phyloP scores from a whole-genome alignment of 35 echinoderm and acorn worm species.

The Ophiothrix spiculata region DNA sequence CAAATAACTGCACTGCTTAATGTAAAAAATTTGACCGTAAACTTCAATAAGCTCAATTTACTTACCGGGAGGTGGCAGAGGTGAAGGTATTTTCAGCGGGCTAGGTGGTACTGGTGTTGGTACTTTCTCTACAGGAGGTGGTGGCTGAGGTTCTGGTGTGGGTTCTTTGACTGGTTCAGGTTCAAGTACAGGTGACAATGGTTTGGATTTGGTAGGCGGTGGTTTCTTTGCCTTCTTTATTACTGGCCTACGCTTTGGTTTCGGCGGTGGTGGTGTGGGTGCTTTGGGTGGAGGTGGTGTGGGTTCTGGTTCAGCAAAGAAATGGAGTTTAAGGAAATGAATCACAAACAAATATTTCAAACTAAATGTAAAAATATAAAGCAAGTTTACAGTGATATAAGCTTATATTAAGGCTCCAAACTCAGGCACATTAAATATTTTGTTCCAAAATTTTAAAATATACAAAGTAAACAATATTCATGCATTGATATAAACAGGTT shows the following conservation, averaged over 20 bases:
- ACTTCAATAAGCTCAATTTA: too few species aligned
- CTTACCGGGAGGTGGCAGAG: background rate
- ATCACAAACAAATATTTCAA: too few species aligned
- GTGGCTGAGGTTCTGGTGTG: conserved; percentile 3
- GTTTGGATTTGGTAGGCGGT: background rate
- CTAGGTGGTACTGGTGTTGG: background rate
- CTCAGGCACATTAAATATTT: too few species aligned
- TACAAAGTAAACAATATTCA: too few species aligned
- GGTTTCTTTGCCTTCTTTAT: conserved; percentile 14
- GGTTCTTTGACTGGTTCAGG: conserved; percentile 16
- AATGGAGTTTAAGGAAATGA: background rate
- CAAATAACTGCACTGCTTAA: too few species aligned
- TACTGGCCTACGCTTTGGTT: background rate
- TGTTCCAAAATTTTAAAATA: too few species aligned
- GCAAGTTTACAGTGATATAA: too few species aligned
- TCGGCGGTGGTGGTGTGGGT: conserved; percentile 4
- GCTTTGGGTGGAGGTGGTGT: conserved; percentile 12
- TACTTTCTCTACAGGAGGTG: background rate
- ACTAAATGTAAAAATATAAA: too few species aligned
- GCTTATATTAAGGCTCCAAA: too few species aligned
- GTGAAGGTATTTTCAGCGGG: background rate
- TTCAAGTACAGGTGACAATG: background rate
- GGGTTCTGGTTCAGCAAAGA: conserved; percentile 15
- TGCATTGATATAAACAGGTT: too few species aligned
- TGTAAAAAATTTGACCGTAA: too few species aligned